Conservation (phyloP, 2,888 invertebrate genomes). For the Agrotis segetum region DNA sequence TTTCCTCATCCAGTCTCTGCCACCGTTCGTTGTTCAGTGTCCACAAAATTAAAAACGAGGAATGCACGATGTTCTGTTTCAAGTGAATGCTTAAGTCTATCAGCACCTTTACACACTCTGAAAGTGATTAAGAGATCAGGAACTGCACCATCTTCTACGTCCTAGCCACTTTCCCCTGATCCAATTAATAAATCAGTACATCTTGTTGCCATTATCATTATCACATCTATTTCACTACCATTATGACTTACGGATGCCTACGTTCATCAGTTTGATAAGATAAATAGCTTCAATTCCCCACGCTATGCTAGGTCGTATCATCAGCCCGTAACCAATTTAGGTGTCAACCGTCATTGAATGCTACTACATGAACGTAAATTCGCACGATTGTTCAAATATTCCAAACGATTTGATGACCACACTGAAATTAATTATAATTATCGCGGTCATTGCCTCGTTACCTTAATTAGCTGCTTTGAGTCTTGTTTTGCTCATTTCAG, state of each 20-base stretch:
- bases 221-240: too few relatives aligned
- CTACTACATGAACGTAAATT: neutral
- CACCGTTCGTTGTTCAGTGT: too few relatives aligned
- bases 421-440: constrained; percentile 34
- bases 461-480: constrained; percentile 38
- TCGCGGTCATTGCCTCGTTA: constrained; percentile 34
- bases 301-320: neutral
- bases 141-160: too few relatives aligned
- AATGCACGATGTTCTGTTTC: too few relatives aligned
- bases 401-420: constrained; percentile 29
- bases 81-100: too few relatives aligned
- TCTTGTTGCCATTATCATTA: too few relatives aligned
- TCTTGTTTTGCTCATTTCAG: constrained; percentile 39
- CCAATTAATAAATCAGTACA: too few relatives aligned
- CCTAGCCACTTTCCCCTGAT: too few relatives aligned
- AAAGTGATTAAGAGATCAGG: too few relatives aligned
- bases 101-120: too few relatives aligned
- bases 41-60: too few relatives aligned
- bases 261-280: neutral
- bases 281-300: neutral
- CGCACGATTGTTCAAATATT: constrained; percentile 16
- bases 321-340: constrained; percentile 8
- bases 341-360: constrained; percentile 9
- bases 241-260: neutral
- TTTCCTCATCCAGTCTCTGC: too few relatives aligned